phyloP scores from a whole-genome alignment of 1,140 invertebrate species.

The Thalassaphorura encarpata region DNA sequence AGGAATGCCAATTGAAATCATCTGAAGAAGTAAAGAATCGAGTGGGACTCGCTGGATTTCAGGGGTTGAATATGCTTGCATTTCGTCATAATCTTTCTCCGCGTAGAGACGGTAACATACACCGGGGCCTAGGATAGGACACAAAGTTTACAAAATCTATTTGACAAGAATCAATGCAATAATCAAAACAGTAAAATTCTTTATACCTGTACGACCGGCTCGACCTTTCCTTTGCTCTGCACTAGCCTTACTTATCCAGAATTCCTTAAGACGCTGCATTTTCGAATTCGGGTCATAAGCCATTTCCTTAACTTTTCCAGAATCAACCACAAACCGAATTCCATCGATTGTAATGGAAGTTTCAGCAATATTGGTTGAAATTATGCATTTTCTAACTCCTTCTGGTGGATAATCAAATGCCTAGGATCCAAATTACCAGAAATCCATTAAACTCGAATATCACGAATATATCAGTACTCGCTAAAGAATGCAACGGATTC shows the following conservation, averaged over 20 bases:
- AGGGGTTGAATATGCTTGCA: conserved; percentile 70
- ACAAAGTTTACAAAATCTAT: conserved; percentile 5
- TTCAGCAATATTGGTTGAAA: conserved; percentile 99
- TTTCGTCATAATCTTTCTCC: conserved; percentile 68
- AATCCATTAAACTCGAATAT: neutral
- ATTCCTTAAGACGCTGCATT: conserved; percentile 81
- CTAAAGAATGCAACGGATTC: neutral
- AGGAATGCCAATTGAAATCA: conserved; percentile 88
- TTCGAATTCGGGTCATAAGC: conserved; percentile 80
- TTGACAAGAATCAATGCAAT: neutral
- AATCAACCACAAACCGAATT: conserved; percentile 94
- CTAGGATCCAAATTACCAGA: conserved; percentile 40
- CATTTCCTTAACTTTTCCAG: conserved; percentile 96
- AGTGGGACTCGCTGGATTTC: conserved; percentile 87
- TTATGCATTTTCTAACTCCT: conserved; percentile 89
- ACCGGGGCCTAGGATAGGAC: conserved; percentile 50
- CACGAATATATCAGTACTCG: neutral
- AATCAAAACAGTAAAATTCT: neutral
- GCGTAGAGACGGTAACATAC: conserved; percentile 77
- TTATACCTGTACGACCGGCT: conserved; percentile 50
- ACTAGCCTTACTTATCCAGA: conserved; percentile 94
- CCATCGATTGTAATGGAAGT: conserved; percentile 99
- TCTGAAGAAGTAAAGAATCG: conserved; percentile 83
- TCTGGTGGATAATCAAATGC: conserved; percentile 96
- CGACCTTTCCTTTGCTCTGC: conserved; percentile 94